Evolutionary conservation across 2,888 invertebrate species (phyloP), one percentile per base, ranked within the genome.

Genomic region (Ashinkailepas kermadecensis): DNA sequence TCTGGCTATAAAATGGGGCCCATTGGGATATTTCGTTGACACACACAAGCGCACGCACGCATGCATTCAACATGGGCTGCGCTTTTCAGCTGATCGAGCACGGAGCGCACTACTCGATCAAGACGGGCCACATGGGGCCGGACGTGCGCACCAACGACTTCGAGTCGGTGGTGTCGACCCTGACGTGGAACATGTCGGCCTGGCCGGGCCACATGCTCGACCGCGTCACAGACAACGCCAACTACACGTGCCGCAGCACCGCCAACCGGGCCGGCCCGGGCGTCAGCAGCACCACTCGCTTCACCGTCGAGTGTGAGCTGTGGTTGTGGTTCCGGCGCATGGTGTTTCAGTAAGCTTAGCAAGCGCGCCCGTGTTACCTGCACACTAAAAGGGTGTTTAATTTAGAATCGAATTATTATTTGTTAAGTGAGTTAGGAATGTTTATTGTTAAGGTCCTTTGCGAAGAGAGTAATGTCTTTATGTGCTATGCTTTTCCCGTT

Each of bases 271-370:
- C 94, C 80, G 96, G 0, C 89, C 91, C 0, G 4, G 93, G 94
- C 4, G 95, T 96, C 83, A 92, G 92, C 85, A 94, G 94, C 87
- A 93, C 92, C 82, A 95, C 95, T 67, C 92, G 92, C 86, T 94
- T 96, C 86, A 93, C 93, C 83, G 94, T 96, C 54, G 95, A 96
- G 88, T 96, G 96, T 96, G 87, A 92, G 94, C 91, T 85, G 65
- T 70, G 39, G 18, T 39, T 39, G 39, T 39, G 39, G 4, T 39
- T 39, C 39, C 39, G 1, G 2, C 39, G 39, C 39, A 39, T 39
- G 39, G 39, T 39, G 39, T 1, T 39, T 39, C 39, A 39, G 39
- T 39, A 39, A 39, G 4, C 39, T 39, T 39, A 39, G 2, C 39
- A 39, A 39, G 39, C 4, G 39, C 39, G 39, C 39, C 39, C 1